phyloP scores from a whole-genome alignment of 1,140 invertebrate species.

The Ips typographus region DNA sequence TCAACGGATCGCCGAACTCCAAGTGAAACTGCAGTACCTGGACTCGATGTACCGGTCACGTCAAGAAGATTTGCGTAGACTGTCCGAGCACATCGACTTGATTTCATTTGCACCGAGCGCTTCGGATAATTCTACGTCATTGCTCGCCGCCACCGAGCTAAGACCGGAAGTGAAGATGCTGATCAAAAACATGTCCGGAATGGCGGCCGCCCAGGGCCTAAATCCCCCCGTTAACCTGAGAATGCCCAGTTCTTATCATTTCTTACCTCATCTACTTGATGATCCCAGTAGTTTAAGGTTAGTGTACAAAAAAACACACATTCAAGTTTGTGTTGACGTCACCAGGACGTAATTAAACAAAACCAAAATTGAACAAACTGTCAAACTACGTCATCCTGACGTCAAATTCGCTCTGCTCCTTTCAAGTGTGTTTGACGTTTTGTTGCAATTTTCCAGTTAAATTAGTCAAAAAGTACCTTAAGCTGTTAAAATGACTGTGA shows the following conservation, averaged over 20 bases:
- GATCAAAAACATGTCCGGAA: slow-evolving; percentile 55
- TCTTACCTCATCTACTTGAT: slow-evolving; percentile 84
- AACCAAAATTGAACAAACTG: no score
- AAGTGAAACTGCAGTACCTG: slow-evolving; percentile 69
- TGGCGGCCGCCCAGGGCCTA: slow-evolving; percentile 50
- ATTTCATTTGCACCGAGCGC: slow-evolving; percentile 49
- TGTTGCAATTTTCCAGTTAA: no score
- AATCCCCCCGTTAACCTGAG: slow-evolving; percentile 56
- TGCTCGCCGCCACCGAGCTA: slow-evolving; percentile 45
- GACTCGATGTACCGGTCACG: slow-evolving; percentile 70
- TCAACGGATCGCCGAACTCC: slow-evolving; percentile 68
- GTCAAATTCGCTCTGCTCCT: no score
- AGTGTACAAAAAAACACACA: not conserved
- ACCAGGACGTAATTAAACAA: no score
- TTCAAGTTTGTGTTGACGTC: no score
- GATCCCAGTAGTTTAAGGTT: slow-evolving; percentile 70
- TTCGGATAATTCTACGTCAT: slow-evolving; percentile 49
- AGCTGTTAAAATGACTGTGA: no score
- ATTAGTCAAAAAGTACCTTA: no score
- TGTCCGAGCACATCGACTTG: slow-evolving; percentile 63
- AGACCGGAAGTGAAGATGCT: slow-evolving; percentile 55
- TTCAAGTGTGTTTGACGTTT: no score
- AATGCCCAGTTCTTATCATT: slow-evolving; percentile 80
- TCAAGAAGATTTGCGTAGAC: slow-evolving; percentile 67
- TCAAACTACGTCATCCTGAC: no score